A percentile compares a stretch with the other conserved stretches of the same genome.
These are phyloP conservation scores for Macrophya annulata DNA, from an alignment of 2,888 invertebrate species.

Conservation along the genomic window DNA sequence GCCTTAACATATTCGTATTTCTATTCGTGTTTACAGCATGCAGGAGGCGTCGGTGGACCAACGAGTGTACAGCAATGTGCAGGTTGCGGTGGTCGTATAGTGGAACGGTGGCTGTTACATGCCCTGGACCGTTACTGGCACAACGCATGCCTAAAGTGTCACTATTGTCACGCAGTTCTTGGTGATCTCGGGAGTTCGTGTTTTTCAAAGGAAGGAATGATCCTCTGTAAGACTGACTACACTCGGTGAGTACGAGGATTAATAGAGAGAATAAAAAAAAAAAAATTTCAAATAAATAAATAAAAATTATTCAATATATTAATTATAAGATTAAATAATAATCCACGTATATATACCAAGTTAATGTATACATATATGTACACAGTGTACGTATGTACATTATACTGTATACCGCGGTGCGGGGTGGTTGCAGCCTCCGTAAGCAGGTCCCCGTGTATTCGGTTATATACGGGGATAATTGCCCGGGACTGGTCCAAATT, in stretches of 20 bases:
- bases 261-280: too few species aligned
- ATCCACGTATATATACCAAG: not conserved
- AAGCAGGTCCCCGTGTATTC: not conserved
- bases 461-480: conserved; percentile 68
- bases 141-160: conserved; percentile 96
- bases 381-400: not conserved
- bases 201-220: conserved; percentile 96
- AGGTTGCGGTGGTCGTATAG: conserved; percentile 95
- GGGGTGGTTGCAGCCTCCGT: too few species aligned
- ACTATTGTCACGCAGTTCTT: conserved; percentile 93
- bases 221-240: conserved; percentile 97
- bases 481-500: conserved; percentile 76
- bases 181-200: conserved; percentile 96
- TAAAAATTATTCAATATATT: too few species aligned
- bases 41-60: conserved; percentile 75
- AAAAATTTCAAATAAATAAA: too few species aligned
- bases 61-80: conserved; percentile 89
- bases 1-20: not conserved
- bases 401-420: not conserved
- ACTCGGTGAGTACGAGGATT: conserved; percentile 96
- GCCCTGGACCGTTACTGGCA: conserved; percentile 98
- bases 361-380: not conserved
- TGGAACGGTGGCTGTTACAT: conserved; percentile 94
- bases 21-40: conserved; percentile 71
- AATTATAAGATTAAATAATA: too few species aligned